phyloP scores from a whole-genome alignment of 2,888 invertebrate genomes.

The Cryptocephalus primarius region DNA sequence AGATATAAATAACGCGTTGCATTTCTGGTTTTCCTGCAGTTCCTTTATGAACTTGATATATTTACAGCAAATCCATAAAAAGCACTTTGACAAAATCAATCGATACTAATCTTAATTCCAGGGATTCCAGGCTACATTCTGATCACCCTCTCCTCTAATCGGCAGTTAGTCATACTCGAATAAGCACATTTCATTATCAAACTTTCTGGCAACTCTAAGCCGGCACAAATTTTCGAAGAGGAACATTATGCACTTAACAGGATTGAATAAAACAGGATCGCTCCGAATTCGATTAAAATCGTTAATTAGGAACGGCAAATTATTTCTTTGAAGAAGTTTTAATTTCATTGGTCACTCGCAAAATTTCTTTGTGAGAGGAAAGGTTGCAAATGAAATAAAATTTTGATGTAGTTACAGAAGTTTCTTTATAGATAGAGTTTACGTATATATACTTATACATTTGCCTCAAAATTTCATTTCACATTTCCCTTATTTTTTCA shows the following conservation, averaged over 20 bases:
- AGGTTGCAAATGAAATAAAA: neutral
- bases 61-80: no score
- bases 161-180: slow-evolving; percentile 16
- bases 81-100: no score
- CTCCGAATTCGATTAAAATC: neutral
- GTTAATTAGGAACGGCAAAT: slow-evolving; percentile 8
- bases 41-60: no score
- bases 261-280: neutral
- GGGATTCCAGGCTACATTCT: neutral
- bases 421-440: neutral
- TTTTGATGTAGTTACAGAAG: slow-evolving; percentile 1
- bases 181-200: slow-evolving; percentile 16
- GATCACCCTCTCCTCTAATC: neutral
- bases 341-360: slow-evolving; percentile 1
- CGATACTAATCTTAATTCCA: no score
- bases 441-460: no score
- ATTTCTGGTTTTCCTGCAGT: no score
- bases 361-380: slow-evolving; percentile 1
- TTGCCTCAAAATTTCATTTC: no score
- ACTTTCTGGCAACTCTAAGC: slow-evolving; percentile 6
- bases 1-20: no score
- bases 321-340: slow-evolving; percentile 8
- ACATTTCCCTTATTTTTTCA: no score
- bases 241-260: neutral
- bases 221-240: neutral